Evolutionary conservation across 2,113 vertebrate genomes (phyloP).

Genomic region (Mus pahari): DNA sequence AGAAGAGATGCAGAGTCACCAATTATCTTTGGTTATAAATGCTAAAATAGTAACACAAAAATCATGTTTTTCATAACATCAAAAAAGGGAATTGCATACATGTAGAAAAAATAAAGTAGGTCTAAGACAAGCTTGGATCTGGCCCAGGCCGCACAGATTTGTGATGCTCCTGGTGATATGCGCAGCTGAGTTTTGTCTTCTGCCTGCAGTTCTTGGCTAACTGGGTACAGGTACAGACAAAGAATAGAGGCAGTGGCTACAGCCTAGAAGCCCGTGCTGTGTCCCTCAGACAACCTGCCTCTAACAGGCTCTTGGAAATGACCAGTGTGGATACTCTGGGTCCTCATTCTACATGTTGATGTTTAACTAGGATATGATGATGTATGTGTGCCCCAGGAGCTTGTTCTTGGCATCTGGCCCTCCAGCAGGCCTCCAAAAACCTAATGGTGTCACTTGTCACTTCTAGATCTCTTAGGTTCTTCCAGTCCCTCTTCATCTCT

Average conservation of each 20-base stretch:
- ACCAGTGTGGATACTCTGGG: background rate
- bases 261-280: background rate
- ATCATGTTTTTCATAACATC: constrained; percentile 41
- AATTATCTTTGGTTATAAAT: constrained; percentile 77
- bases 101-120: constrained; percentile 42
- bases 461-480: background rate
- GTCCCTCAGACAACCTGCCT: background rate
- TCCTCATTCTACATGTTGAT: background rate
- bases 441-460: background rate
- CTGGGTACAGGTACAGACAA: background rate
- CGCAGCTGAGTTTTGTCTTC: background rate
- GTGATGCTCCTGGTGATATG: constrained; percentile 3
- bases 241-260: background rate
- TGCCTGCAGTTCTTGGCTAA: background rate
- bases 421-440: background rate
- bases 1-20: constrained; percentile 64
- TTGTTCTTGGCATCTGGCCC: background rate
- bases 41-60: constrained; percentile 67
- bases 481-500: no score
- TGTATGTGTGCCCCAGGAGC: background rate
- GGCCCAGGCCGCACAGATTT: constrained; percentile 62
- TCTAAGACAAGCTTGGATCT: background rate
- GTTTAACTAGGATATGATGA: background rate
- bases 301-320: background rate
- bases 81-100: constrained; percentile 40